Conservation (phyloP, 2,888 invertebrate species). For the Synergus japonicus region DNA sequence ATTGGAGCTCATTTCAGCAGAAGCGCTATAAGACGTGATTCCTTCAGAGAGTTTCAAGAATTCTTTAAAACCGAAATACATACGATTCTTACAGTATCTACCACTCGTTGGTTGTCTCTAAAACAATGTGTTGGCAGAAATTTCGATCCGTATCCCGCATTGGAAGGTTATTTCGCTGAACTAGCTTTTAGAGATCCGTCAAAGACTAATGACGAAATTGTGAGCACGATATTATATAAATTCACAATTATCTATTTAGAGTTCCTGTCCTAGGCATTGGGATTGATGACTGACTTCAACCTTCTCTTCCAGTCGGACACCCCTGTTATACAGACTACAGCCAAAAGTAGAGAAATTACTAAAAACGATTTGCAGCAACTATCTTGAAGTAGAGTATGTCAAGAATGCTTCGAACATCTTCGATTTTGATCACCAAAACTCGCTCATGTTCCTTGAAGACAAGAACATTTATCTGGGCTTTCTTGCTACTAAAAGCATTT, state of each 20-base stretch:
- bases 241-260: slow-evolving; percentile 61
- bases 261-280: slow-evolving; percentile 60
- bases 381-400: slow-evolving; percentile 22
- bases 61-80: slow-evolving; percentile 68
- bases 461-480: slow-evolving; percentile 14
- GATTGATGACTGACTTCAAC: slow-evolving; percentile 60
- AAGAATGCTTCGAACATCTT: slow-evolving; percentile 11
- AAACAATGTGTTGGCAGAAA: slow-evolving; percentile 68
- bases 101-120: slow-evolving; percentile 68
- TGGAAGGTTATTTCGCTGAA: slow-evolving; percentile 63
- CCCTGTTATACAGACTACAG: slow-evolving; percentile 53
- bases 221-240: slow-evolving; percentile 56
- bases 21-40: slow-evolving; percentile 55
- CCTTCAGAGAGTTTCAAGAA: slow-evolving; percentile 65
- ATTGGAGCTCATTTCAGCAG: slow-evolving; percentile 61
- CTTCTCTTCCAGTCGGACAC: slow-evolving; percentile 59
- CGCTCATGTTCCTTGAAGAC: background rate
- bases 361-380: slow-evolving; percentile 48
- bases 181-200: slow-evolving; percentile 61
- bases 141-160: slow-evolving; percentile 66
- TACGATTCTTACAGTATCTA: slow-evolving; percentile 55
- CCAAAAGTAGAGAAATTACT: slow-evolving; percentile 56
- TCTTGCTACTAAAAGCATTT: background rate
- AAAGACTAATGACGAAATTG: slow-evolving; percentile 51
- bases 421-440: slow-evolving; percentile 23